phyloP scores from a whole-genome alignment of 2,888 invertebrate genomes.

The Drosophila gaucha region DNA sequence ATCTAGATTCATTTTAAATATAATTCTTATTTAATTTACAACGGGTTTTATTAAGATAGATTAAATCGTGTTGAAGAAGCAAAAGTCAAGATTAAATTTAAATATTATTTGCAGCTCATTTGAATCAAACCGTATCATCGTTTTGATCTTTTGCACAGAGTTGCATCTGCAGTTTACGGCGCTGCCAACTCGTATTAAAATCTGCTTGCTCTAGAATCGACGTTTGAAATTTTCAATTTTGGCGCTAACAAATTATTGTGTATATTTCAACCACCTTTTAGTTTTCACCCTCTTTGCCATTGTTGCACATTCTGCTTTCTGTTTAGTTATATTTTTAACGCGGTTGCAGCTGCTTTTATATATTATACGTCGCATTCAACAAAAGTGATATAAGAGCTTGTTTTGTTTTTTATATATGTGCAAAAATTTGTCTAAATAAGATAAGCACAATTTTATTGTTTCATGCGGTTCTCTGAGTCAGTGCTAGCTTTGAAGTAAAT shows the following conservation, averaged over 20 bases:
- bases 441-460: neutral
- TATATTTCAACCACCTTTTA: constrained; percentile 59
- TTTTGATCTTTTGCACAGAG: neutral
- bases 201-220: too few species aligned
- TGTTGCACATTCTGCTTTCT: constrained; percentile 43
- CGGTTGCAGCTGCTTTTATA: constrained; percentile 25
- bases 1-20: too few species aligned
- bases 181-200: constrained; percentile 15
- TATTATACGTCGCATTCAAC: constrained; percentile 3
- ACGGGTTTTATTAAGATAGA: too few species aligned
- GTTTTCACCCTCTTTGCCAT: constrained; percentile 50
- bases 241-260: constrained; percentile 37
- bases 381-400: neutral
- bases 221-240: constrained; percentile 42
- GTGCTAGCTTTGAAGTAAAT: neutral
- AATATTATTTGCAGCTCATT: too few species aligned
- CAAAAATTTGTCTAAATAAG: neutral
- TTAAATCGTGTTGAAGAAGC: too few species aligned
- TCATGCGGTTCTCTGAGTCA: neutral
- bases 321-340: constrained; percentile 45
- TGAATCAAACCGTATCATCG: neutral
- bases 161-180: neutral
- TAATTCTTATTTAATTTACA: too few species aligned
- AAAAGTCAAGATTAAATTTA: neutral
- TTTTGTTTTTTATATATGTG: neutral